A percentile compares a stretch with the other conserved stretches of the same genome.
Evolutionary conservation across 2,888 invertebrate species (phyloP).

Genomic region (Lasioglossum villosulum): DNA sequence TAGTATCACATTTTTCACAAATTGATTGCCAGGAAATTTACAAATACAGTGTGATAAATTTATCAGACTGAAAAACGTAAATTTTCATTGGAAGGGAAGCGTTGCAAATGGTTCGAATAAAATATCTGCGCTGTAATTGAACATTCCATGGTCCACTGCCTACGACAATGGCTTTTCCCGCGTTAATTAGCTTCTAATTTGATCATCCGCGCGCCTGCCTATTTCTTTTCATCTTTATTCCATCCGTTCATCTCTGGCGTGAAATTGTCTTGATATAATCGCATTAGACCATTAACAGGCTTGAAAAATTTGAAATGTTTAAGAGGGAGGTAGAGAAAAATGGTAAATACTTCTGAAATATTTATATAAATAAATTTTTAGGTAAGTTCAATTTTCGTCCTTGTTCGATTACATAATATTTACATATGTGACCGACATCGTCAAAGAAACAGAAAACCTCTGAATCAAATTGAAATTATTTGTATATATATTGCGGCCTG

Average conservation of each 20-base stretch:
- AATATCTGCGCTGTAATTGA: neutral
- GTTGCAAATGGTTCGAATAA: neutral
- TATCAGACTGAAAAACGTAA: neutral
- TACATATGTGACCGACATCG: neutral
- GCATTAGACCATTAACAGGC: neutral
- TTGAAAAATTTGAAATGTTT: neutral
- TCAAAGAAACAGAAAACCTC: neutral
- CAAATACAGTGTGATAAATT: no score
- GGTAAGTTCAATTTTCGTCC: neutral
- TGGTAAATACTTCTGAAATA: neutral
- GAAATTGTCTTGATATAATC: neutral
- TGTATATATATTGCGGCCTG: neutral
- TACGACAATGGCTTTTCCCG: neutral
- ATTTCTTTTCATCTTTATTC: neutral
- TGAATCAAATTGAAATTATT: neutral
- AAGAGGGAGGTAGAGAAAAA: neutral
- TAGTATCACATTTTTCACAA: no score
- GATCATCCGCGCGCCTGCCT: neutral
- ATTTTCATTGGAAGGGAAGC: neutral
- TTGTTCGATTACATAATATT: neutral
- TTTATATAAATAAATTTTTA: neutral
- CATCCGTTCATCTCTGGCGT: neutral
- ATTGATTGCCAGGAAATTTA: no score
- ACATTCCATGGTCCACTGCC: neutral
- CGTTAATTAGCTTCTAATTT: conserved; percentile 22